Base-by-base conservation (phyloP, 2,113 vertebrate species). In the Fregetta grallaria region DNA sequence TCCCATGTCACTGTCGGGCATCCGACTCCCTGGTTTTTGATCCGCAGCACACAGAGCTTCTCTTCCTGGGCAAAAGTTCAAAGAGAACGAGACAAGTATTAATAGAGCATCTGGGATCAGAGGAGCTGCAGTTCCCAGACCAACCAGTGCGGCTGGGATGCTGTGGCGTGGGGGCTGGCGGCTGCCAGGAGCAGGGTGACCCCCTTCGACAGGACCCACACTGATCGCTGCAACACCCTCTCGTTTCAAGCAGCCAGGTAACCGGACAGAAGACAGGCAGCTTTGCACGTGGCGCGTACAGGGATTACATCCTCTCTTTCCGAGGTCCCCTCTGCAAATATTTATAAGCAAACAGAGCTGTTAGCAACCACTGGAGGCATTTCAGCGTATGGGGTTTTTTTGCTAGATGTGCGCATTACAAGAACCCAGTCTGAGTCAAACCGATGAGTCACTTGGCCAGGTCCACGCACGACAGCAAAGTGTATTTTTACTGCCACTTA, bases 11-110 rank as follows among this genome's bases (percentile, higher is more conserved):
- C 25, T 5, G 45, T 6, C 61, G 3, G 5, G 52, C 20, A 26
- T 3, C 20, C 0, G 4, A 13, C 38, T 7, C n/a, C 36, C 5
- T 0, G 21, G 3, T 5, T 9, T 14, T 27, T 34, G 67, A 36
- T 19, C 40, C 2, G 0, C 44, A 30, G 87, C n/a, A 40, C 40
- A 4, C 21, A 1, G 66, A 30, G 78, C 71, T 53, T 6, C 81
- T 65, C 61, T 22, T n/a, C 55, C 78, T 1, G 5, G 49, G 45
- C 25, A 27, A 19, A 34, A 36, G 13, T 6, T 74, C 55, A 55
- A 38, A 81, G 66, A 52, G 45, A 65, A 36, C 13, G 7, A 19
- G 38, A 45, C 1, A 10, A 38, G 53, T 20, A 32, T 8, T 8
- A 6, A 15, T 3, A 21, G 56, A 17, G 47, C 78, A 36, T 13